Conservation (phyloP, 2,888 invertebrate species). For the Acanthoscelides obtectus region DNA sequence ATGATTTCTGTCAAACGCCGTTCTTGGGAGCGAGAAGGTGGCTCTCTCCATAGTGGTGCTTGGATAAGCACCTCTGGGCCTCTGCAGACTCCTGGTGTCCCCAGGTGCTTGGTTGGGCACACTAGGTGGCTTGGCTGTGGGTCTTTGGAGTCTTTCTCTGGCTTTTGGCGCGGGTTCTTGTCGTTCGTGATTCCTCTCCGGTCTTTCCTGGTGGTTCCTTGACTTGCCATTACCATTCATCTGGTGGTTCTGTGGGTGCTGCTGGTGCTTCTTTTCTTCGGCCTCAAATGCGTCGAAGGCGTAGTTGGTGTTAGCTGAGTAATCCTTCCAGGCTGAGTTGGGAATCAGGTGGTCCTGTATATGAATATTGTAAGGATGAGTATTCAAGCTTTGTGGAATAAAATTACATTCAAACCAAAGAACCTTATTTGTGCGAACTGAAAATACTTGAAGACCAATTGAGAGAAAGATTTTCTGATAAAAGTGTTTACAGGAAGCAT, state of each 20-base stretch:
- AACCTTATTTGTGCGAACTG: no score
- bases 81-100: slow-evolving; percentile 60
- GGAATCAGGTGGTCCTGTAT: slow-evolving; percentile 76
- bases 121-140: slow-evolving; percentile 39
- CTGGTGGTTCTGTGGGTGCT: slow-evolving; percentile 17
- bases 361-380: slow-evolving; percentile 4
- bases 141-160: slow-evolving; percentile 20
- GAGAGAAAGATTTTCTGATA: no score
- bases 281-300: slow-evolving; percentile 86
- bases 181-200: slow-evolving; percentile 16
- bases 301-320: slow-evolving; percentile 81
- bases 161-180: slow-evolving; percentile 33
- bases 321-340: slow-evolving; percentile 86
- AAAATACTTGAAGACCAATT: no score
- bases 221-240: slow-evolving; percentile 21
- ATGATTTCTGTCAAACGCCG: slow-evolving; percentile 48
- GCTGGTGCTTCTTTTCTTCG: slow-evolving; percentile 59
- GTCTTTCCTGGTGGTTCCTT: slow-evolving; percentile 6
- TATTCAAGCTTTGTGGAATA: no score
- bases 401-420: no score
- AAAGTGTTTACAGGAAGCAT: no score
- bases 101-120: slow-evolving; percentile 42
- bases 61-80: slow-evolving; percentile 46
- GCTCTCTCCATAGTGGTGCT: slow-evolving; percentile 53
- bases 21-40: slow-evolving; percentile 73